A percentile compares a stretch with the other conserved stretches of the same genome.
These are phyloP conservation scores for Stercorarius parasiticus DNA, from an alignment of 2,113 vertebrate species.

Conservation along the genomic window DNA sequence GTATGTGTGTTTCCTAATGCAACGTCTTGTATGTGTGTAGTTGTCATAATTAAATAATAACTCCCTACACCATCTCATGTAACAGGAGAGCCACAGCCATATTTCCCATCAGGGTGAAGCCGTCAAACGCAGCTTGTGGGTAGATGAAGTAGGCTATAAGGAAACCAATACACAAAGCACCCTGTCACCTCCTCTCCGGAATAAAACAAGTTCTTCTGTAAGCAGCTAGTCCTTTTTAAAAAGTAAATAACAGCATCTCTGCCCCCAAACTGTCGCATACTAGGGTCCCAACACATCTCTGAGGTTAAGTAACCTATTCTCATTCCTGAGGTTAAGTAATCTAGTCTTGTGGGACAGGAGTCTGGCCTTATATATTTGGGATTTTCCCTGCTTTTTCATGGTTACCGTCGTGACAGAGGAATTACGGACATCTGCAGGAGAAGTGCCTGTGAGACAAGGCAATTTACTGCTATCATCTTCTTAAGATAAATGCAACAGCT, in stretches of 20 bases:
- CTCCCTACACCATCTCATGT: conserved; percentile 30
- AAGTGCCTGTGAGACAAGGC: conserved; percentile 53
- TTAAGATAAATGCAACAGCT: conserved; percentile 69
- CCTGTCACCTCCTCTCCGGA: neutral
- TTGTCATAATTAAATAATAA: conserved; percentile 75
- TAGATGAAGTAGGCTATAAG: neutral
- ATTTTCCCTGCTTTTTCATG: conserved; percentile 31
- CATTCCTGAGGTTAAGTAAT: neutral
- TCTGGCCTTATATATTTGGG: neutral
- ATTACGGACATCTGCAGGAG: conserved; percentile 60
- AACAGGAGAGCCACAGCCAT: conserved; percentile 2
- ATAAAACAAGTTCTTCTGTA: neutral
- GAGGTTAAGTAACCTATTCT: neutral
- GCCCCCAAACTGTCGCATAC: neutral
- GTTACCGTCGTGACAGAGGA: neutral
- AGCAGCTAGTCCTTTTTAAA: neutral
- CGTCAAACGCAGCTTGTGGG: neutral
- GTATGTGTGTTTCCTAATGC: conserved; percentile 66
- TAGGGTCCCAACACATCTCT: neutral
- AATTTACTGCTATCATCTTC: conserved; percentile 68
- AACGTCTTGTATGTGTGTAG: conserved; percentile 57
- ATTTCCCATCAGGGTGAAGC: neutral
- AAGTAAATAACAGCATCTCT: neutral
- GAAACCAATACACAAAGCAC: neutral
- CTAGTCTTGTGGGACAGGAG: neutral